phyloP scores from a whole-genome alignment of 2,797 vertebrate genomes.

The Sebastes kiyomatsui region DNA sequence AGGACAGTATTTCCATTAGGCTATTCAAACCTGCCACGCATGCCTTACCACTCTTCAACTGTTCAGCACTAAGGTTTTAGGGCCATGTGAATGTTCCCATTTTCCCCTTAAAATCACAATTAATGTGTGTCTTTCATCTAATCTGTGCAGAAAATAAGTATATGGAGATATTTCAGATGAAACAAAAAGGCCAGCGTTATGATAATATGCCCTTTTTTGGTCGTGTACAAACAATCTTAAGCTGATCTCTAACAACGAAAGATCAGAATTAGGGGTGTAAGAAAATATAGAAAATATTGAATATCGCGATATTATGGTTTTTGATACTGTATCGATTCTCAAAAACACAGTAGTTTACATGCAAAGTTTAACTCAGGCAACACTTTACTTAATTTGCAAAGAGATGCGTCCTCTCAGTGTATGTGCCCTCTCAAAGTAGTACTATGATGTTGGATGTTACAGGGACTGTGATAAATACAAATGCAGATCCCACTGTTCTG shows the following conservation, averaged over 20 bases:
- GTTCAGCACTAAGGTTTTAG: background rate
- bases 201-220: background rate
- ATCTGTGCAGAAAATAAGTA: background rate
- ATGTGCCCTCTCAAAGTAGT: no score
- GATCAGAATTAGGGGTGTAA: background rate
- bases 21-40: background rate
- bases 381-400: no score
- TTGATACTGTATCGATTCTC: no score
- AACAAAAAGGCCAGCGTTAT: background rate
- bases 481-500: no score
- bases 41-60: background rate
- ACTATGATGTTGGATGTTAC: no score
- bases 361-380: no score
- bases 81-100: background rate
- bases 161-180: background rate
- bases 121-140: background rate
- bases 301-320: no score
- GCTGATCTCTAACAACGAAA: background rate
- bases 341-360: no score
- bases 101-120: background rate
- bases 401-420: no score
- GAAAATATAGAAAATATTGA: no score
- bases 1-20: slow-evolving; percentile 3
- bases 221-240: background rate
- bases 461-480: no score